These are phyloP conservation scores for Acanthopleura granulata DNA, from an alignment of 2,888 invertebrate genomes.

Conservation along the genomic window DNA sequence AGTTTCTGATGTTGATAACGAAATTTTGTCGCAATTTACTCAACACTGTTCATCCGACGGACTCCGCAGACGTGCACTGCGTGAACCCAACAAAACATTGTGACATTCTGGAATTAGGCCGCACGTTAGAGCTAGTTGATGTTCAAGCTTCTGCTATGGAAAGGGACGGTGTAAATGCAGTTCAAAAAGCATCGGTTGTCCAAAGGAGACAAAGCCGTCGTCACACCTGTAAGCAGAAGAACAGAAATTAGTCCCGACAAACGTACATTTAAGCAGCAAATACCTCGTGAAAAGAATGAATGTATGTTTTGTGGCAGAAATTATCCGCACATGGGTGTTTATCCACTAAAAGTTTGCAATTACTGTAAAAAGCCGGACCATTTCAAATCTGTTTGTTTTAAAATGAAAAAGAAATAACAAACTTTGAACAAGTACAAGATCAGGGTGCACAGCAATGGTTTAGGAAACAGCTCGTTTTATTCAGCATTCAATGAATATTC, in stretches of 20 bases:
- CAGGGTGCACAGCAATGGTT: background rate
- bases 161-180: conserved; percentile 17
- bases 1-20: conserved; percentile 28
- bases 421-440: background rate
- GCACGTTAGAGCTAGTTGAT: conserved; percentile 30
- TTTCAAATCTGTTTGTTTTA: conserved; percentile 19
- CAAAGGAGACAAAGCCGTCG: too few relatives aligned
- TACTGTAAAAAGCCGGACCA: conserved; percentile 29
- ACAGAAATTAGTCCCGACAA: too few relatives aligned
- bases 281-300: background rate
- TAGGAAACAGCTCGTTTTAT: background rate
- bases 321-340: conserved; percentile 25
- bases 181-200: too few relatives aligned
- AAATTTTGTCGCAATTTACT: conserved; percentile 34
- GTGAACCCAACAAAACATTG: conserved; percentile 27
- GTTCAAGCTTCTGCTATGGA: conserved; percentile 33
- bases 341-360: conserved; percentile 19
- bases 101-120: background rate
- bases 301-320: conserved; percentile 29
- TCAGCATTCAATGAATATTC: background rate
- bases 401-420: background rate
- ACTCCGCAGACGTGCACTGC: conserved; percentile 34
- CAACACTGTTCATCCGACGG: conserved; percentile 36
- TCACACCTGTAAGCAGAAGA: too few relatives aligned
- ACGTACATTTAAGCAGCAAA: too few relatives aligned